Percentiles rank a stretch among this genome's conserved stretches.
These are phyloP conservation scores for Neodontobutis hainanensis DNA, from an alignment of 2,113 vertebrate species.

Conservation along the genomic window DNA sequence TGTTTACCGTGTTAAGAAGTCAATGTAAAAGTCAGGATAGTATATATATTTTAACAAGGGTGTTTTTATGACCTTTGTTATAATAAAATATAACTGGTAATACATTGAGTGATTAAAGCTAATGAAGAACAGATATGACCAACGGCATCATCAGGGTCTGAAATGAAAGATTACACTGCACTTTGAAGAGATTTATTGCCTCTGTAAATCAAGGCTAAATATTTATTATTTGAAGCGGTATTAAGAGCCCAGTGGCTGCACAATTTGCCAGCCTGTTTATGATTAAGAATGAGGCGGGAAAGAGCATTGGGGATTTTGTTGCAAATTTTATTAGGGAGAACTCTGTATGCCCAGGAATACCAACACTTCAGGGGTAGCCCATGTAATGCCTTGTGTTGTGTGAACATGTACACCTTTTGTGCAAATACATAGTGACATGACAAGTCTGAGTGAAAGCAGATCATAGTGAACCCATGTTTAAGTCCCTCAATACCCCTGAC, in stretches of 20 bases:
- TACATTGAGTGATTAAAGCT: slow-evolving; percentile 82
- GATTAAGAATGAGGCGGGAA: slow-evolving; percentile 71
- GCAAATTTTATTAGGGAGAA: slow-evolving; percentile 71
- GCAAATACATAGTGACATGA: slow-evolving; percentile 65
- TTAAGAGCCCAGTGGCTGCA: slow-evolving; percentile 77
- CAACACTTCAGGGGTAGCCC: slow-evolving; percentile 51
- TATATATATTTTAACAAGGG: slow-evolving; percentile 75
- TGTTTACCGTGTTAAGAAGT: slow-evolving; percentile 76
- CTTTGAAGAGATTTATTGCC: slow-evolving; percentile 85
- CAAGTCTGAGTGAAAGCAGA: slow-evolving; percentile 73
- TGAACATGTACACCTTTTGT: slow-evolving; percentile 61
- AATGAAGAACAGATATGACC: slow-evolving; percentile 82
- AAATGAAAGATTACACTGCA: slow-evolving; percentile 84
- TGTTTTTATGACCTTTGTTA: slow-evolving; percentile 81
- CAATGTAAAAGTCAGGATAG: slow-evolving; percentile 72
- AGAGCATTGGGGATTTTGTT: slow-evolving; percentile 62
- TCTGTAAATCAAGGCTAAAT: slow-evolving; percentile 85
- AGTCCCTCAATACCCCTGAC: slow-evolving; percentile 68
- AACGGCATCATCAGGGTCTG: slow-evolving; percentile 76
- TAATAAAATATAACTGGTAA: slow-evolving; percentile 82
- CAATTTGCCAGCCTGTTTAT: slow-evolving; percentile 75
- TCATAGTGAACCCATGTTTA: slow-evolving; percentile 57
- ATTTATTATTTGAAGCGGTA: slow-evolving; percentile 84
- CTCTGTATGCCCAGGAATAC: slow-evolving; percentile 65
- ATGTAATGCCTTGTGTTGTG: slow-evolving; percentile 47